phyloP scores from a whole-genome alignment of 2,797 vertebrate genomes.

The Anabas testudineus region DNA sequence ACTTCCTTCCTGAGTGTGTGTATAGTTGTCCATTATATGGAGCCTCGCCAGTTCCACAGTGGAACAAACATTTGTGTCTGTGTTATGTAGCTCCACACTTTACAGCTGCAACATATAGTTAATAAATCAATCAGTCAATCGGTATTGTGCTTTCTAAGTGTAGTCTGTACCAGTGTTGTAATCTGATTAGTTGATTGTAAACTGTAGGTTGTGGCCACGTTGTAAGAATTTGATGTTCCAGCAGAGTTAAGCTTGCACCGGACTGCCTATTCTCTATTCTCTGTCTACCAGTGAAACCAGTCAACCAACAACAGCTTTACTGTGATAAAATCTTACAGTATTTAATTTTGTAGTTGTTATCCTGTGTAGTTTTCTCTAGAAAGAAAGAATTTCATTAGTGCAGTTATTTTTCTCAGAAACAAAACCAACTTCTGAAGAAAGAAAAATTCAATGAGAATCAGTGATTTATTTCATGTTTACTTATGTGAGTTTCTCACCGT shows the following conservation, averaged over 20 bases:
- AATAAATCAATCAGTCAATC: too few relatives aligned
- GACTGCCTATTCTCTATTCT: background rate
- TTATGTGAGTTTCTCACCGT: background rate
- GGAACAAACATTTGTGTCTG: too few relatives aligned
- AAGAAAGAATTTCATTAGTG: background rate
- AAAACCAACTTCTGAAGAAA: constrained; percentile 1
- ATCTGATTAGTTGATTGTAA: too few relatives aligned
- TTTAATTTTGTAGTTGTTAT: background rate
- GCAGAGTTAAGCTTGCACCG: constrained; percentile 2
- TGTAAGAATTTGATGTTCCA: background rate
- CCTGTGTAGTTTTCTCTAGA: background rate
- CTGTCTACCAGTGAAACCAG: constrained; percentile 3
- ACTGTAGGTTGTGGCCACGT: too few relatives aligned
- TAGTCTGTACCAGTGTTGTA: too few relatives aligned
- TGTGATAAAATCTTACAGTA: constrained; percentile 1
- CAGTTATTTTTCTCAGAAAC: constrained; percentile 5
- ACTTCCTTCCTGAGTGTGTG: too few relatives aligned
- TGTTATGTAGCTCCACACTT: too few relatives aligned
- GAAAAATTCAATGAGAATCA: constrained; percentile 1
- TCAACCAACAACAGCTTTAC: too few relatives aligned
- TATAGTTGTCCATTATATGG: too few relatives aligned
- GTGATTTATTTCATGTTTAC: background rate
- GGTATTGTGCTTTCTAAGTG: too few relatives aligned
- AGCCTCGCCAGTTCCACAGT: too few relatives aligned
- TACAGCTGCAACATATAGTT: too few relatives aligned